Evolutionary conservation across 2,797 vertebrate species (phyloP).

Genomic region (Serranus cabrilla): DNA sequence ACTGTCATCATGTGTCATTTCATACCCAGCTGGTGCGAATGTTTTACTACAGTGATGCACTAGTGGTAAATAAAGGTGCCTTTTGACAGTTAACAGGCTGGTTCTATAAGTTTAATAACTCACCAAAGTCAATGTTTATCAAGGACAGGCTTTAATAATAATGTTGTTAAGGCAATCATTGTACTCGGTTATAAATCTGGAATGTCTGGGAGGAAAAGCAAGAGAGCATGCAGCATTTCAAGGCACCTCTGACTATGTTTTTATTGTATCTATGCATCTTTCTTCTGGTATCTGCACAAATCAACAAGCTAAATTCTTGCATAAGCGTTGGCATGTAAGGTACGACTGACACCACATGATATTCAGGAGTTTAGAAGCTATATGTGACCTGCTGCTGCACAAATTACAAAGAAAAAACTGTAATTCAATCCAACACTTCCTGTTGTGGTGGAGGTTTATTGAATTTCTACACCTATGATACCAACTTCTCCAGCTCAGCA

Average conservation of each 20-base stretch:
- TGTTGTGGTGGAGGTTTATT: too few species aligned
- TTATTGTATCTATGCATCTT: background rate
- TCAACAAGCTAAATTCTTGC: conserved; percentile 8
- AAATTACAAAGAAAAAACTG: background rate
- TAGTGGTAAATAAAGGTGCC: background rate
- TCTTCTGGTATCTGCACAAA: background rate
- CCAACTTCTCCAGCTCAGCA: too few species aligned
- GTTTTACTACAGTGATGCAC: background rate
- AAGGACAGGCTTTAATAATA: conserved; percentile 59
- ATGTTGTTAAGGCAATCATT: conserved; percentile 43
- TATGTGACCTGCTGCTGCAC: conserved; percentile 5
- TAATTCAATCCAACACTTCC: background rate
- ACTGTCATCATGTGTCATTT: background rate
- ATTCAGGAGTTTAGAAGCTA: conserved; percentile 14
- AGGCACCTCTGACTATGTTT: conserved; percentile 7
- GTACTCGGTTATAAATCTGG: conserved; percentile 45
- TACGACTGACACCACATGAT: conserved; percentile 11
- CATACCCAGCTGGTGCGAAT: background rate
- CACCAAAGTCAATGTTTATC: conserved; percentile 11
- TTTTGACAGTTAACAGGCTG: background rate
- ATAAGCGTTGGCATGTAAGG: conserved; percentile 15
- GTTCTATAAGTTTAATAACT: background rate
- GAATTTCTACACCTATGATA: too few species aligned
- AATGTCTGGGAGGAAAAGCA: conserved; percentile 65
- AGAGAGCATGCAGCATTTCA: conserved; percentile 5